Evolutionary conservation across 1,140 invertebrate species (phyloP), one percentile per base, ranked within the genome.

Genomic region (Chrysoperla carnea): DNA sequence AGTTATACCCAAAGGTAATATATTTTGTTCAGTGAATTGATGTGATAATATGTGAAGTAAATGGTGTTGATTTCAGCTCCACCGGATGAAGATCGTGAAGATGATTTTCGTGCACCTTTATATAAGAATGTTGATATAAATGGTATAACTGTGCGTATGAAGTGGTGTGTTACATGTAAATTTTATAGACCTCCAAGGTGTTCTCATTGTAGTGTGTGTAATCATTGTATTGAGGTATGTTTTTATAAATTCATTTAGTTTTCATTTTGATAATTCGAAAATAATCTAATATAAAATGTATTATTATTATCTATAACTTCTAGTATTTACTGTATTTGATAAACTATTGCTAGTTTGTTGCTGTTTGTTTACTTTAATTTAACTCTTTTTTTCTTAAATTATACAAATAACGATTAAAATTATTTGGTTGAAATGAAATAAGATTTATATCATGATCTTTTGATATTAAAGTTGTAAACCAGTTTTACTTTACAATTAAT

Each of bases 151-250:
- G 91, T 99, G 35, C 78, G 93, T 46, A 97, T 99, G 92, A 99
- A 99, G 68, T 99, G 95, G 95, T 99, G 96, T 67, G 82, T 91
- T 43, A 99, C 95, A 2, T 99, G 96, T 70, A 93, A 98, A 68
- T 99, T 99, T 71, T 99, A 99, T 66, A 75, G 94, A 53, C 93
- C 94, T 57, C 95, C 95, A 43, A 73, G 95, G 59, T 97, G 93
- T 67, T 97, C 91, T 40, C 94, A 99, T 69, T 99, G 96, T 66
- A 96, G 90, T 55, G 92, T 97, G 40, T 99, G 95, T 70, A 93
- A 99, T 72, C 89, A 89, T 57, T 98, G 94, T 67, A 95, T 98
- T 61, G 92, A 97, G 76, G 91, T 95, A 63, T 68, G 64, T 60
- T 33, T 23, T n/a, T n/a, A n/a, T n/a, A 14, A 37, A 37, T 37